Conservation (phyloP, 2,113 vertebrate species). For the Aramus guarauna region DNA sequence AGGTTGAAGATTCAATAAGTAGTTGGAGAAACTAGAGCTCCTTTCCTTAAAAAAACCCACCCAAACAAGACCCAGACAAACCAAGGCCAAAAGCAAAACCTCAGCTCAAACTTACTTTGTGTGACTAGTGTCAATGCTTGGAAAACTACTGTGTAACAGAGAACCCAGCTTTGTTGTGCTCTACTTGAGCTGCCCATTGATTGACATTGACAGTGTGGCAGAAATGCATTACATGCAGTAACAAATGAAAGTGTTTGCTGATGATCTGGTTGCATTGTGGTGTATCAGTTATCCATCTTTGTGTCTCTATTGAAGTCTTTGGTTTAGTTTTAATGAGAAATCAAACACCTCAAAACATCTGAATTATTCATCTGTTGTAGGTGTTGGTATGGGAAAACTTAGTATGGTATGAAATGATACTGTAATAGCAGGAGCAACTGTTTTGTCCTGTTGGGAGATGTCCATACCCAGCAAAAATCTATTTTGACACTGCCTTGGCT, state of each 20-base stretch:
- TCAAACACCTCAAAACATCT: conserved; percentile 7
- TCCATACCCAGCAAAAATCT: not conserved
- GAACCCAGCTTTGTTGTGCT: not conserved
- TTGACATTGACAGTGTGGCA: not conserved
- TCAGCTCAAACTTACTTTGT: not conserved
- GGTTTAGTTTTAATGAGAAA: conserved; percentile 30
- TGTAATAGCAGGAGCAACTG: not conserved
- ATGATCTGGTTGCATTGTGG: not conserved
- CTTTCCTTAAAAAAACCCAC: not conserved
- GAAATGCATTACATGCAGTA: not conserved
- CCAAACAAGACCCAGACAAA: not conserved
- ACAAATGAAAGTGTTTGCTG: not conserved
- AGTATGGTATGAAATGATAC: not conserved
- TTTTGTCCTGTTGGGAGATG: not conserved
- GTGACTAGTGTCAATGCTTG: not conserved
- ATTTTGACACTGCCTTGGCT: not conserved
- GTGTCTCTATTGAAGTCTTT: not conserved
- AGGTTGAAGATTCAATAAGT: not conserved
- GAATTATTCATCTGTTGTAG: conserved; percentile 47
- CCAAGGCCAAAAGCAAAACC: not conserved
- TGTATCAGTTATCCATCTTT: not conserved
- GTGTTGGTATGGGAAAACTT: not conserved
- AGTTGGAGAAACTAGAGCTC: not conserved
- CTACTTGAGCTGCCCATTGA: not conserved
- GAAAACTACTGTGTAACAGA: not conserved